A percentile compares a stretch with the other conserved stretches of the same genome.
phyloP scores from a whole-genome alignment of 2,113 vertebrate species.

The Alouatta palliata region DNA sequence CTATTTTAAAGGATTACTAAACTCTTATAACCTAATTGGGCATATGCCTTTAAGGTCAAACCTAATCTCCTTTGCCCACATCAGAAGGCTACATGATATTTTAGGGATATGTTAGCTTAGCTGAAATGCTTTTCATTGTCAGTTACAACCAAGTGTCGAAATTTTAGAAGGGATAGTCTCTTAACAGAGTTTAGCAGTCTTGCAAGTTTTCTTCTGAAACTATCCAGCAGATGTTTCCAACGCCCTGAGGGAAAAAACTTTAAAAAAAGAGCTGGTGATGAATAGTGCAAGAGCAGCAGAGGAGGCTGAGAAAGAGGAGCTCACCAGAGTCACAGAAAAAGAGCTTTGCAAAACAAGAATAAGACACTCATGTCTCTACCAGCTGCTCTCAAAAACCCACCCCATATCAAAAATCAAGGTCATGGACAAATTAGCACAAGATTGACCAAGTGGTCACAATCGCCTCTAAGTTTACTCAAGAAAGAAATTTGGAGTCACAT shows the following conservation, averaged over 20 bases:
- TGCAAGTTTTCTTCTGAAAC: conserved; percentile 50
- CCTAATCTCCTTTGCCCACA: background rate
- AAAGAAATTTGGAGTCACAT: background rate
- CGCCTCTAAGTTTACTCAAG: background rate
- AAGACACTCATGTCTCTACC: background rate
- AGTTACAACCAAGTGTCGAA: background rate
- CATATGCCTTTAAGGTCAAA: background rate
- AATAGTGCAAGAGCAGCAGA: background rate
- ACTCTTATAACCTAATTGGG: background rate
- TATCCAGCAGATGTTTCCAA: conserved; percentile 58
- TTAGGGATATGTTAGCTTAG: background rate
- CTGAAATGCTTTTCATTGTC: background rate
- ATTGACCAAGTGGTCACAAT: background rate
- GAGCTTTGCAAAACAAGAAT: background rate
- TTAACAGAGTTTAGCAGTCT: conserved; percentile 42
- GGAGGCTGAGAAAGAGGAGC: background rate
- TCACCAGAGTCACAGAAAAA: background rate
- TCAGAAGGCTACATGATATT: background rate
- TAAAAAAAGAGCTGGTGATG: conserved; percentile 11
- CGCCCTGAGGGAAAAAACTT: conserved; percentile 5
- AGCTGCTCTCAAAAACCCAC: background rate
- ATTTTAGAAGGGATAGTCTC: conserved; percentile 33
- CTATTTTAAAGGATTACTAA: background rate
- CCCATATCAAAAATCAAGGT: background rate
- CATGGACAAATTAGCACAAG: background rate